Percentiles rank a stretch among this genome's conserved stretches.
phyloP scores from a whole-genome alignment of 2,888 invertebrate genomes.

The Conus canariensis region DNA sequence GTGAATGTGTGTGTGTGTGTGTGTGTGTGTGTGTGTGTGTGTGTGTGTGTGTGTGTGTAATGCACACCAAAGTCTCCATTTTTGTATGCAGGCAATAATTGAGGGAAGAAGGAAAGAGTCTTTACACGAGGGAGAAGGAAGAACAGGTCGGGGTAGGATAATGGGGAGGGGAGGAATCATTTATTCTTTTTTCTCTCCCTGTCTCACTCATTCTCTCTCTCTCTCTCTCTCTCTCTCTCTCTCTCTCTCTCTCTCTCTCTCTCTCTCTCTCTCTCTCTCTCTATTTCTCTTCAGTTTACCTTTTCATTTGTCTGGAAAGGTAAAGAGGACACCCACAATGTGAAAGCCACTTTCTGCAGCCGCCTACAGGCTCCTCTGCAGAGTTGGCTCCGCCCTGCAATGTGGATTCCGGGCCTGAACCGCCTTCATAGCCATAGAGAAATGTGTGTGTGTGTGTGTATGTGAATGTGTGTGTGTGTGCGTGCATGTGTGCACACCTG shows the following conservation, averaged over 20 bases:
- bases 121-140: too few relatives aligned
- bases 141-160: too few relatives aligned
- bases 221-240: neutral
- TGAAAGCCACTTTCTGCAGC: slow-evolving; percentile 49
- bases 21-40: too few relatives aligned
- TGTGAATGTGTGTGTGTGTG: slow-evolving; percentile 34
- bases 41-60: too few relatives aligned
- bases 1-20: too few relatives aligned
- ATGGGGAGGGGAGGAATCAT: too few relatives aligned
- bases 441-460: slow-evolving; percentile 52
- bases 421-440: slow-evolving; percentile 61
- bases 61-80: too few relatives aligned
- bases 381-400: slow-evolving; percentile 61
- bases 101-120: too few relatives aligned
- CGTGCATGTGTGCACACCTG: neutral
- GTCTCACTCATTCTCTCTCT: neutral
- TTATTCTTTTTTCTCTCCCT: neutral
- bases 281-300: neutral
- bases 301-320: neutral
- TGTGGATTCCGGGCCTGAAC: slow-evolving; percentile 64
- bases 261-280: neutral
- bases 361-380: slow-evolving; percentile 65
- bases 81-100: too few relatives aligned
- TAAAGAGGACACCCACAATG: neutral
- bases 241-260: neutral